Evolutionary conservation across 2,113 vertebrate species (phyloP).

Genomic region (Protobothrops flavoviridis): DNA sequence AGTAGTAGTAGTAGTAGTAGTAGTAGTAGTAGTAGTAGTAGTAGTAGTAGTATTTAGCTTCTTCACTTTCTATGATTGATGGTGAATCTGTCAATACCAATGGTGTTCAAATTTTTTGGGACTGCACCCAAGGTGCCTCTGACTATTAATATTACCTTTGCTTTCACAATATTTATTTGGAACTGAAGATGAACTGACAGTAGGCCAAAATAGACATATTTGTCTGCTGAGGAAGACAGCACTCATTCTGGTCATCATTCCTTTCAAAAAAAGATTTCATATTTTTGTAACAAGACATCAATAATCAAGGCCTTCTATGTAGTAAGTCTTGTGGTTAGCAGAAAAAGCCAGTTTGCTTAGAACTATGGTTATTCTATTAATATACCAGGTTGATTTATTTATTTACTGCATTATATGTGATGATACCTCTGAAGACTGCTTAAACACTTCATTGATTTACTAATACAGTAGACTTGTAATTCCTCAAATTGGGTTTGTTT

Average conservation of each 20-base stretch:
- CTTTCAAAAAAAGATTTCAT: background rate
- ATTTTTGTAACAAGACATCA: background rate
- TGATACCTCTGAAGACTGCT: background rate
- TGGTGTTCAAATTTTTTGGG: background rate
- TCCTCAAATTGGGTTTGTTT: background rate
- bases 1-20: no score
- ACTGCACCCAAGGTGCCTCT: background rate
- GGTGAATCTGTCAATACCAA: background rate
- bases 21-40: no score
- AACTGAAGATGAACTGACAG: background rate
- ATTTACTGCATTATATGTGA: background rate
- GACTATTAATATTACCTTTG: background rate
- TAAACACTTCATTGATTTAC: background rate
- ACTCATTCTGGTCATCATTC: background rate
- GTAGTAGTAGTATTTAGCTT: no score
- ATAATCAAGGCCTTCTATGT: background rate
- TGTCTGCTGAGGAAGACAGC: background rate
- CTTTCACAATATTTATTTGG: background rate
- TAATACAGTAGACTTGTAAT: background rate
- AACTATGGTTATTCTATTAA: background rate
- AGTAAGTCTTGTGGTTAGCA: background rate
- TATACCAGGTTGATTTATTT: background rate
- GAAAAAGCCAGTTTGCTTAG: background rate
- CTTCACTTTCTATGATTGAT: background rate
- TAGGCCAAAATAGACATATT: no score